Evolutionary conservation across 2,797 vertebrate genomes (phyloP), one percentile per base, ranked within the genome.

Genomic region (Acanthurus leucopareius): DNA sequence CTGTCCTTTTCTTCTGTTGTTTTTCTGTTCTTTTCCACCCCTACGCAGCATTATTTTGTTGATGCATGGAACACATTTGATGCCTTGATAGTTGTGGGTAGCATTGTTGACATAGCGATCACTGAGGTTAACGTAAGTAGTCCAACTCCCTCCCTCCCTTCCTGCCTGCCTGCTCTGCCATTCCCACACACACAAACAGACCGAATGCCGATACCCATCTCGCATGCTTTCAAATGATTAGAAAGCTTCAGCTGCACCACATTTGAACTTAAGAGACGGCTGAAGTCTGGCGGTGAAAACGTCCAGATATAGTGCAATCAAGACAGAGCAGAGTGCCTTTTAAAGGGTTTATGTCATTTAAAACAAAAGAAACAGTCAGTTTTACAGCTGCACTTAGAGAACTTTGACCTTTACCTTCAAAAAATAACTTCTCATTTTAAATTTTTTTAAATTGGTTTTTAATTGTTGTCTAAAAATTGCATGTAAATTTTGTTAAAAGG

Each of bases 21-120:
- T 57, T 79, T 86, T 89, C 93, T 81, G 94, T 94, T 96, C 94
- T 94, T 94, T 94, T 95, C 88, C 92, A 90, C 86, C 89, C 95
- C 95, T 94, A 96, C 95, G 96, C 97, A 99, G 98, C 98, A 99
- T 97, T 99, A 99, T 99, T 99, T 99, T 98, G 97, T 98, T 97
- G 97, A 99, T 99, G 98, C 98, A 99, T 99, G 98, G 98, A 99
- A 99, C 96, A 99, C 98, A 95, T 99, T 99, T 98, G 98, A 99
- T 95, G 97, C 97, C 97, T 97, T 99, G 96, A 99, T 99, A 97
- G 98, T 99, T 97, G 98, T 99, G 96, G 98, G 98, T 98, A 99
- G 97, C 97, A 96, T 99, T 98, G 97, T 99, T 98, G 98, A 99
- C 97, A 99, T 99, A 98, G 98, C 97, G 95, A 99, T 99, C 98